Evolutionary conservation across 2,797 vertebrate species (phyloP), one percentile per base, ranked within the genome.

Genomic region (Acanthopagrus latus): DNA sequence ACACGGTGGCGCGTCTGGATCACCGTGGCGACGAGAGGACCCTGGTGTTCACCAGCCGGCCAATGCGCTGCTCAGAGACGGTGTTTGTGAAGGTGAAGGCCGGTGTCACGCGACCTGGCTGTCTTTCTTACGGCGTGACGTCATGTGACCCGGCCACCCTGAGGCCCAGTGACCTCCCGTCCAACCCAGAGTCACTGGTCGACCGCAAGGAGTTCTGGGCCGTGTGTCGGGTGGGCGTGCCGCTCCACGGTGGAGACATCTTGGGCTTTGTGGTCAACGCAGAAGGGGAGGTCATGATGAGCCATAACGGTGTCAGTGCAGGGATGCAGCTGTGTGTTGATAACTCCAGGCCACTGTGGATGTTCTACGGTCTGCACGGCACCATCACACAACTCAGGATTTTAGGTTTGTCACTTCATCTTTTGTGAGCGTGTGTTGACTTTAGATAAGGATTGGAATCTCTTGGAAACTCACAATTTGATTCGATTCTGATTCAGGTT

Each of bases 171-270:
- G 97, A 99, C 88, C 95, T 99, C 80, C 97, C 97, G 3, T 95
- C 95, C 63, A 96, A 95, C 80, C 96, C 96, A 0, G 97, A 97
- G 80, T 96, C 97, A 13, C 91, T 98, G 87, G 95, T 97, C 0
- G 97, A 98, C 92, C 94, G 97, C 82, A 97, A 97, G 86, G 98
- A 99, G 87, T 98, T 98, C 95, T 99, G 98, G 98, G 97, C 96
- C 1, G 91, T 98, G 80, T 94, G 96, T 84, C 92, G 96, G n/a
- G 94, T 96, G 41, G 76, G 94, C 0, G 95, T 94, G 75, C 93
- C 95, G 3, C 96, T 98, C 66, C 95, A 96, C 86, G 96, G 95
- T 0, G 96, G 97, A 27, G 97, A 98, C 91, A 97, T 99, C 90
- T 88, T 99, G 88, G 97, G 97, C 68, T 96, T 99, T 72, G 93